Evolutionary conservation across 2,797 vertebrate species (phyloP), one percentile per base, ranked within the genome.

Genomic region (Halcyon badia): DNA sequence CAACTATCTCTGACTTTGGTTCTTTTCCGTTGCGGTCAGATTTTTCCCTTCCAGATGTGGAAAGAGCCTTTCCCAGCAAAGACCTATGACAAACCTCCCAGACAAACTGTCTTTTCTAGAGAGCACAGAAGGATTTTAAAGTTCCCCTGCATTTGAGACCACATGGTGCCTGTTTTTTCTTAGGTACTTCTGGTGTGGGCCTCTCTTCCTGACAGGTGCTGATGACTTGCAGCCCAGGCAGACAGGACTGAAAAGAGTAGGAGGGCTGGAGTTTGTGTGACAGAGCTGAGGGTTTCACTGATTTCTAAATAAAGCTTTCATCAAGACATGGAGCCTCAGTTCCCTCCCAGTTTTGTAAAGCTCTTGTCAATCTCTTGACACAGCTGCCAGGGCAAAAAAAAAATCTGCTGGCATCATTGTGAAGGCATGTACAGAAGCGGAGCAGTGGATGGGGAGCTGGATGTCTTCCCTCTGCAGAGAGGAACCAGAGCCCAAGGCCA

Each of bases 221-320:
- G 70, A 60, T 69, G 56, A 77, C 62, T 76, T 90, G 66, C 48
- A 64, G 46, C 42, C 42, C 28, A 48, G 77, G 42, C 37, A 82
- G 68, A 73, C 64, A 71, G 41, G 60, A 17, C 44, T 85, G 68
- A 92, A 64, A 87, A 84, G 35, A 51, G 28, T 83, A 60, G 58
- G 80, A 90, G 42, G 41, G 64, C 35, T 70, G 56, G 64, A 87
- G 42, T 51, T 90, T 57, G 48, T 83, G 28, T 73, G 81, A 77
- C 77, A 56, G 81, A 89, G n/a, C 33, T 60, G 64, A 77, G 71
- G 66, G 37, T 92, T 94, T 93, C 72, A 91, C 65, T 86, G 87
- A 93, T 94, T 96, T 93, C 72, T 87, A 90, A 88, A 91, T 60
- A 94, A 78, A 96, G 70, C 54, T 86, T 92, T 89, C 90, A 86